Conservation (phyloP, 2,888 invertebrate species). For the Calameuta idolon region DNA sequence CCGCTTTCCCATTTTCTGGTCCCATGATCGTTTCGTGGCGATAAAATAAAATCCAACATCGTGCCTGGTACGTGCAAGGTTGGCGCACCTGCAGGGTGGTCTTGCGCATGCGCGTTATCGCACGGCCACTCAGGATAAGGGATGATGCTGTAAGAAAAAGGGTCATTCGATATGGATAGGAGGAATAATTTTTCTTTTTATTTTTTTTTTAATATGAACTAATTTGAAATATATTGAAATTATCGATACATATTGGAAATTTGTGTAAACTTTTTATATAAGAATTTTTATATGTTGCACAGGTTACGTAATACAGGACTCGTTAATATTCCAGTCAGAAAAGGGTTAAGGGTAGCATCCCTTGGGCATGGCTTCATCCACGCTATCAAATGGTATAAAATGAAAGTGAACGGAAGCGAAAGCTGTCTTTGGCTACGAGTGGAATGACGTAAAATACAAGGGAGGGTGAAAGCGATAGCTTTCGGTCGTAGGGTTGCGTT, state of each 20-base stretch:
- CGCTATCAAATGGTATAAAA: too few relatives aligned
- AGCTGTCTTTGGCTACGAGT: not conserved
- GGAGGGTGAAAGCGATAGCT: not conserved
- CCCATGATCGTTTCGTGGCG: not conserved
- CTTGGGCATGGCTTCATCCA: too few relatives aligned
- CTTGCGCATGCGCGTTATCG: not conserved
- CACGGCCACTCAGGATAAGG: not conserved
- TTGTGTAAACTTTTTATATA: too few relatives aligned
- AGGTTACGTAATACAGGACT: too few relatives aligned
- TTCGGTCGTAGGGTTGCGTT: not conserved
- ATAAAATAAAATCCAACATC: constrained; percentile 1
- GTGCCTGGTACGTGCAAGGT: not conserved
- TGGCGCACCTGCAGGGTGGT: not conserved
- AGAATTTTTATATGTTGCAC: too few relatives aligned
- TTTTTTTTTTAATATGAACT: too few relatives aligned
- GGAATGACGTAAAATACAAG: not conserved
- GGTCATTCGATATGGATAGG: not conserved
- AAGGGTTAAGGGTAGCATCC: too few relatives aligned
- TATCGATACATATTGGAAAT: too few relatives aligned
- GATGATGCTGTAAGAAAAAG: not conserved
- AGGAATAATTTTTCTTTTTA: too few relatives aligned
- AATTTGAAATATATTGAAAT: too few relatives aligned
- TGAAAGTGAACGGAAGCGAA: too few relatives aligned
- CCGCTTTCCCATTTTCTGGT: not conserved
- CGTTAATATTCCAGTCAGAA: too few relatives aligned